Evolutionary conservation across 1,140 invertebrate species (phyloP), one percentile per base, ranked within the genome.

Genomic region (Lutraria rhynchaena): DNA sequence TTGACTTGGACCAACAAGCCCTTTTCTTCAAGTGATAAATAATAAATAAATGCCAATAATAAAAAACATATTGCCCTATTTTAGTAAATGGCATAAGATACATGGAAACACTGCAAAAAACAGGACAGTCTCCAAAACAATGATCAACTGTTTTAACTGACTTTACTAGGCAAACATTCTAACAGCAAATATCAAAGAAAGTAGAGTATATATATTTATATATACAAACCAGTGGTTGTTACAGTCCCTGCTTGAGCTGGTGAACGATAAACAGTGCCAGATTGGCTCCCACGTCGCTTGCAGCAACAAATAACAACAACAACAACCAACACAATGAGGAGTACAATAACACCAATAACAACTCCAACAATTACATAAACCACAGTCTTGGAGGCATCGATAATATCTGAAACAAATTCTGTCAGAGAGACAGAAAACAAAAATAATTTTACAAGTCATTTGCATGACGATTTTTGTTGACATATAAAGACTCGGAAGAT

Each of bases 271-370:
- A 69, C 65, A 17, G n/a, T 22, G 2, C 65, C 65, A 19, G 65
- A 4, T 22, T 29, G 65, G 24, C 46, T 69, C 11, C 27, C 3
- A 5, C 44, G 44, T 33, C 44, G 17, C 0, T 44, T 13, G 22
- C 65, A 69, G 24, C 65, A 69, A 27, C 37, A 19, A 19, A 49
- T 7, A 3, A 69, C n/a, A 24, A 69, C 65, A 53, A 69, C 27
- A 5, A 69, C n/a, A 19, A 22, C 27, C 15, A 69, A 17, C 7
- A 69, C 22, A 31, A 69, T 53, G 1, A 29, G 41, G 1, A 69
- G 41, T 5, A 69, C 65, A 4, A 55, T 19, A 7, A 55, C 53
- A n/a, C 5, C 53, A 7, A 55, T 55, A n/a, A 55, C 19, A 55
- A 55, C 53, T 9, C 53, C 53, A 55, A 55, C n/a, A 5, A 55